Evolutionary conservation across 2,797 vertebrate genomes (phyloP).

Genomic region (Gila robusta): DNA sequence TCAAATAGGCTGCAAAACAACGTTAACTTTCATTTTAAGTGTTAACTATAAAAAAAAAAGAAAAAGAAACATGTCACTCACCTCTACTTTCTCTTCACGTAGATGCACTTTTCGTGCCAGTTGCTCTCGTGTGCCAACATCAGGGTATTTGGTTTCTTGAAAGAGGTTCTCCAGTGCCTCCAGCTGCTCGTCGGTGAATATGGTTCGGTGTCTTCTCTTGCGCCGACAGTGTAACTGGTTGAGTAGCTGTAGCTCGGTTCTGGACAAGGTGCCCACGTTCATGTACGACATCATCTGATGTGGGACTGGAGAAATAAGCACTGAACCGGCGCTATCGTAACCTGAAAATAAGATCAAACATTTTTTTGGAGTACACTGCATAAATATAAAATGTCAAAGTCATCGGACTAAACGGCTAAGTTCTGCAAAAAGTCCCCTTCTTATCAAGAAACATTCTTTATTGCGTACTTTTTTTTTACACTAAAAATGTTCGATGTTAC

Average conservation of each 20-base stretch:
- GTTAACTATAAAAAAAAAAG: background rate
- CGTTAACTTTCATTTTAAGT: background rate
- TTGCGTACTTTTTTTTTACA: background rate
- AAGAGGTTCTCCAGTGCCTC: slow-evolving; percentile 97
- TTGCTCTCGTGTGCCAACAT: slow-evolving; percentile 95
- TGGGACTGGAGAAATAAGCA: slow-evolving; percentile 92
- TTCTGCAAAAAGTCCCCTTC: background rate
- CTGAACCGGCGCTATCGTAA: slow-evolving; percentile 90
- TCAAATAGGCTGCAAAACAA: background rate
- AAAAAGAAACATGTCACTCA: slow-evolving; percentile 65
- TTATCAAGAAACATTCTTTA: background rate
- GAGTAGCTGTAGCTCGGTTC: slow-evolving; percentile 94
- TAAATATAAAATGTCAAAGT: background rate
- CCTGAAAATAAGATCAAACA: slow-evolving; percentile 71
- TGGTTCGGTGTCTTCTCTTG: slow-evolving; percentile 94
- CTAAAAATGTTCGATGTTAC: background rate
- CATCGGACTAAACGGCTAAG: too few relatives aligned
- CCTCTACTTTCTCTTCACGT: slow-evolving; percentile 98
- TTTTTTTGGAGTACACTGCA: background rate
- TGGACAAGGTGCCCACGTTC: slow-evolving; percentile 94
- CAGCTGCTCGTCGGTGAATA: slow-evolving; percentile 98
- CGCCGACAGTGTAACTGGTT: slow-evolving; percentile 96
- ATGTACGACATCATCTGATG: slow-evolving; percentile 98
- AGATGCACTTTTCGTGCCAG: slow-evolving; percentile 96
- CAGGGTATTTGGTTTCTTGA: slow-evolving; percentile 98